These are phyloP conservation scores for Patella pellucida DNA, from an alignment of 2,888 invertebrate species.

Conservation along the genomic window DNA sequence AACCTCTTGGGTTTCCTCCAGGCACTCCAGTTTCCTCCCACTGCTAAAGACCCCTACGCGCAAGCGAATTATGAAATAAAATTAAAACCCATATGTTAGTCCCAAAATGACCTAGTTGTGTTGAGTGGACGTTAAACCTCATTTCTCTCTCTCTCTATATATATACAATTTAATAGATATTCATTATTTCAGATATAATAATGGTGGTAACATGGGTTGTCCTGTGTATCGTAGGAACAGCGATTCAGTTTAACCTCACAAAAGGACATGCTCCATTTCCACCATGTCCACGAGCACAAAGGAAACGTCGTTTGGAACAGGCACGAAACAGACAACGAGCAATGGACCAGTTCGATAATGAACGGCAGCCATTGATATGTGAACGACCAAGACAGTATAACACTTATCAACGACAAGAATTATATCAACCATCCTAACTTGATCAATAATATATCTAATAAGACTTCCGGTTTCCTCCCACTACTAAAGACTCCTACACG, in stretches of 20 bases:
- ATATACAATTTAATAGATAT: neutral
- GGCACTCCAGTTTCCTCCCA: too few relatives aligned
- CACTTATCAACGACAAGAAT: neutral
- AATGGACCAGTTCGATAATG: conserved; percentile 2
- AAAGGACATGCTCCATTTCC: conserved; percentile 78
- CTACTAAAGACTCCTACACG: too few relatives aligned
- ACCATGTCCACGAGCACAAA: conserved; percentile 69
- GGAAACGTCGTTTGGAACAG: neutral
- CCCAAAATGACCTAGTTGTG: too few relatives aligned
- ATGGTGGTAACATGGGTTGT: conserved; percentile 75
- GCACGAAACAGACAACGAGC: neutral
- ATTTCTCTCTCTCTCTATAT: too few relatives aligned
- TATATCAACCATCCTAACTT: neutral
- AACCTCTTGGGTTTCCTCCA: too few relatives aligned
- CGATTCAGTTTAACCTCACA: conserved; percentile 76
- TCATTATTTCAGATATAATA: conserved; percentile 75
- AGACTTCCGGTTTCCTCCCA: too few relatives aligned
- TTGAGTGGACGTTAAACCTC: too few relatives aligned
- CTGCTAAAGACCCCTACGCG: too few relatives aligned
- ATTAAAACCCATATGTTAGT: too few relatives aligned
- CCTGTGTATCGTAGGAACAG: conserved; percentile 74
- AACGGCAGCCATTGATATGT: conserved; percentile 11
- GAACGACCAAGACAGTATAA: neutral
- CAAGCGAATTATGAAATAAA: too few relatives aligned
- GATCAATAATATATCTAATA: too few relatives aligned